Evolutionary conservation across 2,113 vertebrate species (phyloP), one percentile per base, ranked within the genome.

Genomic region (Chlorocebus sabaeus): DNA sequence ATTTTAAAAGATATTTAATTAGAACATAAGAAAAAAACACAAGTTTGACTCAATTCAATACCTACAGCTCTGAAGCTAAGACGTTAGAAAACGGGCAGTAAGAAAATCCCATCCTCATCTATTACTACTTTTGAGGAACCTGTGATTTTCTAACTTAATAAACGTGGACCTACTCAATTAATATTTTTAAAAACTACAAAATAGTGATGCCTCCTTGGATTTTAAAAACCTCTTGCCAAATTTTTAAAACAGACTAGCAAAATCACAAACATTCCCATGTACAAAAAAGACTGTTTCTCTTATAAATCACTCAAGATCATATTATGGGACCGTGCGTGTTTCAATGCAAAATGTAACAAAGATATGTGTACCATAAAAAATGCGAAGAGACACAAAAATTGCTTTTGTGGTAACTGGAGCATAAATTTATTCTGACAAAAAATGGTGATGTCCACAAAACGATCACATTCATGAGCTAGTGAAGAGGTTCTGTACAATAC

Each of bases 381-480:
- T 22, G 8, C 32, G 18, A 55, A 89, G 7, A 90, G 57, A 92
- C 48, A 85, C 68, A 96, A 90, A 97, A 96, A 91, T 48, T 79
- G 72, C 61, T 98, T 98, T 96, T 98, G 96, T 85, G 97, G 90
- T 97, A 98, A 98, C 0, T 64, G 86, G 97, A 98, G 97, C 97
- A 98, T 97, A 97, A 98, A 98, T 97, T 89, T 43, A 96, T 87
- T 90, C 95, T 97, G 94, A 95, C 94, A 97, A 98, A 97, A 98
- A 96, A 97, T 67, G 86, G 89, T 94, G 96, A 89, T 89, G 93
- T 78, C 93, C 93, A 10, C 87, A 89, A 92, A 87, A 96, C 88
- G 38, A 96, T 0, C 48, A 35, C 79, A 94, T 59, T 95, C 8
- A 80, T 94, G 73, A 96, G 70, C 97, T 78, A 97, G 89, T 16